Base-by-base conservation (phyloP, 1,140 invertebrate genomes). In the Drosophila lini region DNA sequence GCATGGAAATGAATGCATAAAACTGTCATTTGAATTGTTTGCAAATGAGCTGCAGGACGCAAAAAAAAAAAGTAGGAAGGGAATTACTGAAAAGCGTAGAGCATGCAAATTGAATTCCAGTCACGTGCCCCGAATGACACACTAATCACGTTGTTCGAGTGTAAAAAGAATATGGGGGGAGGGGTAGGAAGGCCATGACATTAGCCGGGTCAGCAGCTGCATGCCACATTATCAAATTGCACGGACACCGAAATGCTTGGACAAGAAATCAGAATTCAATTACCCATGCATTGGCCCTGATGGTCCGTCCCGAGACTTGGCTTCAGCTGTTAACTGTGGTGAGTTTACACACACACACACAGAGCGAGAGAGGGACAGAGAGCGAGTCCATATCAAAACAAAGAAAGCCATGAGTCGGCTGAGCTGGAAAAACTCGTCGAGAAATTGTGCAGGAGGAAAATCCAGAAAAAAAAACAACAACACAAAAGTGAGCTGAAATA, bases 231-330 rank as follows among this genome's bases (percentile, higher is more conserved):
- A 86, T 88, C 76, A 76, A 77, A 77, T 65, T 69, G 71, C 57
- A 60, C 71, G 52, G 53, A 62, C 56, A 53, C 22, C 48, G 45
- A 67, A 74, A 62, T 74, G 60, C 47, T 42, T n/a, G 59, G 65
- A 57, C 64, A 81, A 48, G 68, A 86, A 78, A 86, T 85, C 78
- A 81, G 78, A 85, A 85, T 85, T 85, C 82, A 78, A 85, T 85
- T 85, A 86, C 50, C 69, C 68, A 78, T 74, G 60, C 60, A 84
- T 47, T 48, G 50, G 58, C 32, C 55, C 22, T 25, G 44, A 57
- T 41, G 67, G 60, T 42, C 48, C 58, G 15, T 32, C 28, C 36
- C n/a, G 44, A 71, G 15, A 32, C 48, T 45, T 58, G 36, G 36
- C 44, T 67, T 74, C 52, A 76, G 73, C 67, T 77, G 80, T 58